Conservation (phyloP, 2,113 vertebrate genomes). For the Aptenodytes patagonicus region DNA sequence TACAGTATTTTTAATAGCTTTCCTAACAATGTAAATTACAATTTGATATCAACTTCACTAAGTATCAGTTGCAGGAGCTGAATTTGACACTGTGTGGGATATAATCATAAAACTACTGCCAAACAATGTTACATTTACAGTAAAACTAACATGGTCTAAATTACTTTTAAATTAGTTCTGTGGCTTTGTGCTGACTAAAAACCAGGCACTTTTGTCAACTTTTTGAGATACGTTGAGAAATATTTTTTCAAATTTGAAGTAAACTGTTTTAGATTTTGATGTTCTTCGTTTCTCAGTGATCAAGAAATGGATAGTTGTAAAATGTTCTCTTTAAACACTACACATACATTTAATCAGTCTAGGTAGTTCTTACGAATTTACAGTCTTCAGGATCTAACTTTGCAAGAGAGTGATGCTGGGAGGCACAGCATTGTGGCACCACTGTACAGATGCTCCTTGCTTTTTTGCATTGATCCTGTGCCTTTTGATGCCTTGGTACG, state of each 20-base stretch:
- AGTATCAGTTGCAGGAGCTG: slow-evolving; percentile 27
- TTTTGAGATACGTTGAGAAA: not conserved
- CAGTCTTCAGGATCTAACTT: slow-evolving; percentile 30
- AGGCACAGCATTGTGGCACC: not conserved
- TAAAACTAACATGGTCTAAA: slow-evolving; percentile 5
- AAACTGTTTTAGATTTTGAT: slow-evolving; percentile 14
- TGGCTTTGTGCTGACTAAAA: slow-evolving; percentile 38
- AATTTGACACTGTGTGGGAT: slow-evolving; percentile 50
- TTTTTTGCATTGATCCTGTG: slow-evolving; percentile 55
- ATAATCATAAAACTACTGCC: slow-evolving; percentile 41
- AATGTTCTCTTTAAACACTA: slow-evolving; percentile 3
- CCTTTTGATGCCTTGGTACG: slow-evolving; percentile 60
- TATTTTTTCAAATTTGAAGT: slow-evolving; percentile 15
- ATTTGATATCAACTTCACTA: slow-evolving; percentile 41
- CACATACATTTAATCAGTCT: not conserved
- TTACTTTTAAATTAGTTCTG: not conserved
- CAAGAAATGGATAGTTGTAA: not conserved
- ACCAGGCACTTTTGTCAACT: not conserved
- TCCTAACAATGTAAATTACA: slow-evolving; percentile 49
- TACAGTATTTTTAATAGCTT: slow-evolving; percentile 62
- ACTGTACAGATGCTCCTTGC: slow-evolving; percentile 11
- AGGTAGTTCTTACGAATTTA: not conserved
- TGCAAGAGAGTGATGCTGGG: not conserved
- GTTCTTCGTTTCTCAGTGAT: slow-evolving; percentile 33
- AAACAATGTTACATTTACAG: slow-evolving; percentile 11